A percentile compares a stretch with the other conserved stretches of the same genome.
Conservation (phyloP, 1,140 invertebrate genomes). For the Aricia agestis region DNA sequence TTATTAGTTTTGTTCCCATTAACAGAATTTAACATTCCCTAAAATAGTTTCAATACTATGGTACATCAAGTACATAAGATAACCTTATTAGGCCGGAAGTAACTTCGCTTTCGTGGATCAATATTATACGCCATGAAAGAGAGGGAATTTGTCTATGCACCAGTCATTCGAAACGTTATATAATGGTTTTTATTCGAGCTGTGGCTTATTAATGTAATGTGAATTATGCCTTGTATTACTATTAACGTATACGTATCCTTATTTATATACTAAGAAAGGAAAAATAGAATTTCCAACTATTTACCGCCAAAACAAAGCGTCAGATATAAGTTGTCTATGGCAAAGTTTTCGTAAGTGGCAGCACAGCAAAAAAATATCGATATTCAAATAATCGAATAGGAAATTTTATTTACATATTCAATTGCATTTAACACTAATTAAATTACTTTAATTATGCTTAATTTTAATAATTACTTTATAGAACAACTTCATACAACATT, state of each 20-base stretch:
- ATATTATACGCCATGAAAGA: conserved; percentile 18
- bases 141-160: conserved; percentile 34
- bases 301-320: conserved; percentile 11
- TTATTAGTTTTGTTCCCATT: conserved; percentile 1
- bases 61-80: conserved; percentile 33
- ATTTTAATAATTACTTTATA: neutral
- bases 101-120: conserved; percentile 37
- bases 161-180: neutral
- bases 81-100: conserved; percentile 38
- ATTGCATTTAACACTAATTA: neutral
- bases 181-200: neutral
- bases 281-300: neutral
- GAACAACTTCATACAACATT: neutral
- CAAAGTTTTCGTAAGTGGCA: neutral
- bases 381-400: conserved; percentile 4
- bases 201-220: neutral
- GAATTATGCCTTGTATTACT: neutral
- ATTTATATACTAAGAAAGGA: neutral
- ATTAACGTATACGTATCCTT: neutral
- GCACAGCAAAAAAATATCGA: conserved; percentile 10
- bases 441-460: neutral
- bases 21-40: neutral
- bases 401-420: neutral
- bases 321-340: conserved; percentile 1
- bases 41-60: conserved; percentile 5